Percentiles rank a stretch among this genome's conserved stretches.
Conservation (phyloP, 1,140 invertebrate genomes). For the Megalopta genalis region DNA sequence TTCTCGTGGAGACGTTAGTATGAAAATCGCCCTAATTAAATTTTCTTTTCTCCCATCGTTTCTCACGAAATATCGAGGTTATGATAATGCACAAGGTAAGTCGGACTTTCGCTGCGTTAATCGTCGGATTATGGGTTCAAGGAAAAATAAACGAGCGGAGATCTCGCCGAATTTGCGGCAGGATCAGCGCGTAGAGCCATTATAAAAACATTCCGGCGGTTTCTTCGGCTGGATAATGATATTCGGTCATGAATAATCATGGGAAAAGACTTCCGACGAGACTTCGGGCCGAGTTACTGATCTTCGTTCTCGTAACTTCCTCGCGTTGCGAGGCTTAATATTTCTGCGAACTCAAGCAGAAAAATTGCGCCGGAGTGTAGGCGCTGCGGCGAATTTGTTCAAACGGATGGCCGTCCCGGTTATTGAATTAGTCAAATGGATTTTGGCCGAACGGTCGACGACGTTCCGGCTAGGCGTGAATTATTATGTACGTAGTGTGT, state of each 20-base stretch:
- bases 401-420: neutral
- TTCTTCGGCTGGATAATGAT: slow-evolving; percentile 34
- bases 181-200: slow-evolving; percentile 10
- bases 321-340: slow-evolving; percentile 13
- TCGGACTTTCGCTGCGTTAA: slow-evolving; percentile 14
- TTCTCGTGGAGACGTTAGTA: neutral
- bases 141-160: slow-evolving; percentile 7
- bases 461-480: neutral
- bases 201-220: slow-evolving; percentile 35
- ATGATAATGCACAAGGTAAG: slow-evolving; percentile 49
- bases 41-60: neutral
- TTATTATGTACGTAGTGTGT: neutral
- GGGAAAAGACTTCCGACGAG: slow-evolving; percentile 12
- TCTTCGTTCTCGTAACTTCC: slow-evolving; percentile 28
- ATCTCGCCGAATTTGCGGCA: slow-evolving; percentile 8
- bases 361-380: neutral
- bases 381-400: slow-evolving; percentile 8
- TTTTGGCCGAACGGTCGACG: neutral
- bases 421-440: slow-evolving; percentile 1
- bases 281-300: slow-evolving; percentile 20
- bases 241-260: slow-evolving; percentile 47
- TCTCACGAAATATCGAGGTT: neutral
- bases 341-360: slow-evolving; percentile 23
- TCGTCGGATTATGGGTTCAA: slow-evolving; percentile 25
- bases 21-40: neutral